These are phyloP conservation scores for Premnoplex brunnescens DNA, from an alignment of 2,797 vertebrate species.

Conservation along the genomic window DNA sequence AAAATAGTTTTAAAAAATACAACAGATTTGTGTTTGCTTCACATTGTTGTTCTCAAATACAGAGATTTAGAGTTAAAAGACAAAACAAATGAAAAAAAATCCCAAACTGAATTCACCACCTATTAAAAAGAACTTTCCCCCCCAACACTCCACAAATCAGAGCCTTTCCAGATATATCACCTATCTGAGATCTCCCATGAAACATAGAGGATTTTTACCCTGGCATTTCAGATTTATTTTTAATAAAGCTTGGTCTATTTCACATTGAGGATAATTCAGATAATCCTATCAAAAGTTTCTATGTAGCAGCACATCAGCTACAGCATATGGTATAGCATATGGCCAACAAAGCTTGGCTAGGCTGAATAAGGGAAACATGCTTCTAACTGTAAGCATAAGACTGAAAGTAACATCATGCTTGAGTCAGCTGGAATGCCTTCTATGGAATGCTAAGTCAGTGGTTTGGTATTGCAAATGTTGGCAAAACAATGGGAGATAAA, in stretches of 20 bases:
- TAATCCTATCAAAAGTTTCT: not conserved
- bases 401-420: not conserved
- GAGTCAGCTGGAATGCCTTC: not conserved
- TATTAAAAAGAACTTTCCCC: not conserved
- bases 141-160: not conserved
- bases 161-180: not conserved
- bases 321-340: not conserved
- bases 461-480: not conserved
- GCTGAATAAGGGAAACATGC: not conserved
- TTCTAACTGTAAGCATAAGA: not conserved
- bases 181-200: not conserved
- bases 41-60: constrained; percentile 18
- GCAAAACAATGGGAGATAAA: not conserved
- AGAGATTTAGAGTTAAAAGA: not conserved
- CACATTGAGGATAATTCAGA: not conserved
- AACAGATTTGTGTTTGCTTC: constrained; percentile 50
- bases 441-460: not conserved
- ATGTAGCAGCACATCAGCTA: not conserved
- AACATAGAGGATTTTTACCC: not conserved
- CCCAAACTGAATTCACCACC: not conserved
- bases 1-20: constrained; percentile 51
- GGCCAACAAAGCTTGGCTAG: not conserved
- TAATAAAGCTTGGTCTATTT: constrained; percentile 17
- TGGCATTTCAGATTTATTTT: constrained; percentile 10
- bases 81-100: not conserved